These are phyloP conservation scores for Amblyjoppa fuscipennis DNA, from an alignment of 2,888 invertebrate species.

Conservation along the genomic window DNA sequence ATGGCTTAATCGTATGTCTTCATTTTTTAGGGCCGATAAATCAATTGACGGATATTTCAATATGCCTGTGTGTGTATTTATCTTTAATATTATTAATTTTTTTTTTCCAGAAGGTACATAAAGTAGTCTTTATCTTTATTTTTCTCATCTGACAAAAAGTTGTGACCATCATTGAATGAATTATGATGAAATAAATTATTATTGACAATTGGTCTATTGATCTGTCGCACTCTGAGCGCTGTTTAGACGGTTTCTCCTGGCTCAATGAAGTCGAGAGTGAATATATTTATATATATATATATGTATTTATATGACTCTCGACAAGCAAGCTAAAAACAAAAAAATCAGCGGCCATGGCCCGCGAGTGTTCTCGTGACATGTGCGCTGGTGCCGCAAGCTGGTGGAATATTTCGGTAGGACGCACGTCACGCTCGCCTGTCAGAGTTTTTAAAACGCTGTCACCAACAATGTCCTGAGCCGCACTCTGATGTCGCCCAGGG, in stretches of 20 bases:
- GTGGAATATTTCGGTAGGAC: conserved; percentile 25
- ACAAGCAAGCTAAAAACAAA: not conserved
- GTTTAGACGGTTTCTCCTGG: not conserved
- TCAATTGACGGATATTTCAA: not conserved
- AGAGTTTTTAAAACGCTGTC: conserved; percentile 44
- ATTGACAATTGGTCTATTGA: not conserved
- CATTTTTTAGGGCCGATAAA: not conserved
- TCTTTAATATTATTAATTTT: not conserved
- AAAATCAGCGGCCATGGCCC: not conserved
- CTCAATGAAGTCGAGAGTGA: conserved; percentile 2
- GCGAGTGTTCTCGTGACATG: conserved; percentile 17
- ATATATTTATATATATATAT: not conserved
- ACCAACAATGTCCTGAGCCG: conserved; percentile 38
- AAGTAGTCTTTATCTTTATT: not conserved
- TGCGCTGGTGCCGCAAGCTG: not conserved
- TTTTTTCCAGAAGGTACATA: not conserved
- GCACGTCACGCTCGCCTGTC: conserved; percentile 31
- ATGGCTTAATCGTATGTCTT: not conserved
- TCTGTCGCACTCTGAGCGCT: not conserved
- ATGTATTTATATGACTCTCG: not conserved
- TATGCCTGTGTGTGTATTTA: not conserved
- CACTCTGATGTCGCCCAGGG: conserved; percentile 17
- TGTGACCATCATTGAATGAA: not conserved
- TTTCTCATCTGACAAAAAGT: not conserved
- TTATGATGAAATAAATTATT: not conserved